Base-by-base conservation (phyloP, 1,140 invertebrate species). In the Steinernema khuongi region DNA sequence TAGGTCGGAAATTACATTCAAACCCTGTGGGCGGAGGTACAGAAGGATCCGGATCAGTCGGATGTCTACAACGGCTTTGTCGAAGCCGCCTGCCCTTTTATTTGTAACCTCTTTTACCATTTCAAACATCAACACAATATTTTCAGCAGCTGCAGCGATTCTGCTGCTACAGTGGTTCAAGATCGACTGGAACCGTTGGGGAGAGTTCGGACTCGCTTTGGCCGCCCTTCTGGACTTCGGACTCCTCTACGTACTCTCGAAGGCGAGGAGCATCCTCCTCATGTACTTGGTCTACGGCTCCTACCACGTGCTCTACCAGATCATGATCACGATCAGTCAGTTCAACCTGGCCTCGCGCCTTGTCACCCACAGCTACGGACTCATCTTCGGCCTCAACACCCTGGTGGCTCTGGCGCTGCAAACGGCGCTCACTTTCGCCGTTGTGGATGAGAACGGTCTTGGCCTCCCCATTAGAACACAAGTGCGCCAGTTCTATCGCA, bases 261-360 rank as follows among this genome's bases (percentile, higher is more conserved):
- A 60, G 22, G 89, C 90, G 1, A 80, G 84, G 0, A 88, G 89
- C 72, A 89, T 94, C 66, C 89, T 89, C 81, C 81, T 91, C 1
- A 90, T 91, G 69, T 95, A 94, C 85, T 83, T 87, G 0, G 89
- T 89, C 0, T 94, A 93, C 81, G 89, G 93, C 11, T 76, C 90
- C 0, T 92, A 92, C 87, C 90, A 92, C 29, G 89, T 90, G 1
- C 86, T 93, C 50, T 94, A 91, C 84, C 92, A 93, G 72, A 91
- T 91, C 72, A 91, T 91, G 67, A 91, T 94, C 60, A 94, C 93
- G 0, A 88, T 94, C 71, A 90, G 92, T n/a, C 92, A 91, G 91
- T 90, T 91, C 68, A 92, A 94, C 87, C 90, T 96, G 60, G 93
- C 93, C 0, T 90, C 91, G 79, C 86, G 90, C 66, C 88, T 96